Evolutionary conservation across 2,113 vertebrate species (phyloP), one percentile per base, ranked within the genome.

Genomic region (Orcinus orca): DNA sequence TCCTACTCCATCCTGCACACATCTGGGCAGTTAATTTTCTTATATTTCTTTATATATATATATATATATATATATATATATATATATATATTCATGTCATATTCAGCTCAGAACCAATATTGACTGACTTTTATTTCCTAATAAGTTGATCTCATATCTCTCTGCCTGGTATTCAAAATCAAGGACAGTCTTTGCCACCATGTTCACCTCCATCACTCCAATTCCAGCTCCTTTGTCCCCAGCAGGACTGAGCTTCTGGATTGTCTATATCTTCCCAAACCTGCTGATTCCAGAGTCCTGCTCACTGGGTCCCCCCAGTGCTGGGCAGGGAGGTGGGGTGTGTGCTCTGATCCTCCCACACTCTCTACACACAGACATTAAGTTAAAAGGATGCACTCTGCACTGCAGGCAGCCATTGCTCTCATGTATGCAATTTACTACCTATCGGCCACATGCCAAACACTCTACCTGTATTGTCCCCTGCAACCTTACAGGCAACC

Each of bases 181-280:
- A 3, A 60, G 21, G 47, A 3, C 1, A 0, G 2, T 12, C n/a
- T 26, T 26, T 10, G 17, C 58, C 4, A 3, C 23, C 1, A 4
- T 5, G 0, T 2, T 21, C 29, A 5, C 50, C 31, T 8, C 8
- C 15, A 23, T 5, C 0, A 3, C 74, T 8, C 38, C 12, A 25
- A 4, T 5, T 18, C 33, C 3, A 6, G 38, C 5, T 13, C 17
- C 38, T 36, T 26, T 13, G 17, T 12, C 3, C 25, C 36, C 5
- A 8, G 21, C 0, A 58, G 47, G 23, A 29, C 12, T 11, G 60
- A 58, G 15, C 47, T 29, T 6, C 29, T n/a, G 1, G 3, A 15
- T 2, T 44, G 23, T 50, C 25, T 25, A 2, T 62, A 5, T 33
- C 53, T 3, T 14, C 15, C 41, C 47, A 18, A 12, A 33, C 6